Percentiles rank a stretch among this genome's conserved stretches.
phyloP scores from a whole-genome alignment of 2,888 invertebrate species.

The Watsonalla cultraria region DNA sequence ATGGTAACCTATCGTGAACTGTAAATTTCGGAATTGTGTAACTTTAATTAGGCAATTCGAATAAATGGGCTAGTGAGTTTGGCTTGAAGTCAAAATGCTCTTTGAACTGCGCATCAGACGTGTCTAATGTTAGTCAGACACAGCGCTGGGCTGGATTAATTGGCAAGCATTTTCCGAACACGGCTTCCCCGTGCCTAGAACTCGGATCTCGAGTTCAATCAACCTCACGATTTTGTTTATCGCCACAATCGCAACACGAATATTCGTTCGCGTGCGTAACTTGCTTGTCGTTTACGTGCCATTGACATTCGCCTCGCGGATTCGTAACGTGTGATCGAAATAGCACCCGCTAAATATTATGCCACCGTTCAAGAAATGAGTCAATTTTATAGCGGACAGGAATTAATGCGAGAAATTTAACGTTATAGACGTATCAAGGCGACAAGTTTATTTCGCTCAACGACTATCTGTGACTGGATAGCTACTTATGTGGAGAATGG shows the following conservation, averaged over 20 bases:
- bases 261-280: slow-evolving; percentile 29
- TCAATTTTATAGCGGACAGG: slow-evolving; percentile 28
- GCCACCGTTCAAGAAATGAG: slow-evolving; percentile 15
- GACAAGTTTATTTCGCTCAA: not conserved
- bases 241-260: slow-evolving; percentile 36
- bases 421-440: not conserved
- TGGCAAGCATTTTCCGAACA: slow-evolving; percentile 29
- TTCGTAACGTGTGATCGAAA: slow-evolving; percentile 45
- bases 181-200: slow-evolving; percentile 26
- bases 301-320: slow-evolving; percentile 59
- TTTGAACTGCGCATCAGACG: slow-evolving; percentile 22
- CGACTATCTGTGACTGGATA: not conserved
- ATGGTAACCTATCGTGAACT: not conserved
- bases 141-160: slow-evolving; percentile 22
- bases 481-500: not conserved
- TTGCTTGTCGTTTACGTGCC: slow-evolving; percentile 50
- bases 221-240: slow-evolving; percentile 54
- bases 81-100: slow-evolving; percentile 23
- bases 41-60: slow-evolving; percentile 1
- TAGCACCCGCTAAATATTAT: slow-evolving; percentile 40
- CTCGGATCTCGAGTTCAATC: slow-evolving; percentile 40
- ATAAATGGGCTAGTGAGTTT: slow-evolving; percentile 14
- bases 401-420: slow-evolving; percentile 15
- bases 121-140: slow-evolving; percentile 26
- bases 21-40: not conserved